Evolutionary conservation across 1,140 invertebrate species (phyloP).

Genomic region (Neodiprion pinetum): DNA sequence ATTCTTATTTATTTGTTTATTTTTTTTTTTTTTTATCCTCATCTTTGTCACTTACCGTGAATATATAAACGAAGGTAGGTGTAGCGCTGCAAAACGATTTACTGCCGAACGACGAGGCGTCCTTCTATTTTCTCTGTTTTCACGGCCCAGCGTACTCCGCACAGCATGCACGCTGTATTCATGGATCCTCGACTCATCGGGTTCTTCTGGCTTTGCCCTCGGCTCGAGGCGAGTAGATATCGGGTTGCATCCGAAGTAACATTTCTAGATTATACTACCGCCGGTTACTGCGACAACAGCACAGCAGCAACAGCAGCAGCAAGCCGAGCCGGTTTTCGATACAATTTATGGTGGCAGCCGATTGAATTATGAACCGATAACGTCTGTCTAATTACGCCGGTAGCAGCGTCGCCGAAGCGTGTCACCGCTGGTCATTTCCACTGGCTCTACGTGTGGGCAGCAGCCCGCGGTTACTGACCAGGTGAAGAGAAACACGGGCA

Average conservation of each 20-base stretch:
- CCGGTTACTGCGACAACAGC: neutral
- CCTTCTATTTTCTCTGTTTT: no score
- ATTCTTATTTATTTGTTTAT: no score
- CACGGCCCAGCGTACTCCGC: no score
- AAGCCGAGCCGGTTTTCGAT: neutral
- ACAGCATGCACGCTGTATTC: no score
- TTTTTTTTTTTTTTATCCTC: no score
- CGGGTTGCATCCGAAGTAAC: neutral
- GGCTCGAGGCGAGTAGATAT: neutral
- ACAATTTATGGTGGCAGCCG: neutral
- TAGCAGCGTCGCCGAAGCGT: neutral
- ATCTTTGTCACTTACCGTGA: no score
- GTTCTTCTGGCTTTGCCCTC: neutral
- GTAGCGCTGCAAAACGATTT: no score
- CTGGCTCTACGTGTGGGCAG: neutral
- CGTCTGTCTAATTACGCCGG: neutral
- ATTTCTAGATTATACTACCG: neutral
- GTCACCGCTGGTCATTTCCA: neutral
- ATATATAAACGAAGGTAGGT: no score
- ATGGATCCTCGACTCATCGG: no score
- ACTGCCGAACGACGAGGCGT: no score
- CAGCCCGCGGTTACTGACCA: neutral
- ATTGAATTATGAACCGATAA: constrained; percentile 4
- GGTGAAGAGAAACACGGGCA: neutral
- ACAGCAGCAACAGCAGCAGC: no score